Percentiles rank a stretch among this genome's conserved stretches.
These are phyloP conservation scores for Orthosia cruda DNA, from an alignment of 2,888 invertebrate genomes.

Conservation along the genomic window DNA sequence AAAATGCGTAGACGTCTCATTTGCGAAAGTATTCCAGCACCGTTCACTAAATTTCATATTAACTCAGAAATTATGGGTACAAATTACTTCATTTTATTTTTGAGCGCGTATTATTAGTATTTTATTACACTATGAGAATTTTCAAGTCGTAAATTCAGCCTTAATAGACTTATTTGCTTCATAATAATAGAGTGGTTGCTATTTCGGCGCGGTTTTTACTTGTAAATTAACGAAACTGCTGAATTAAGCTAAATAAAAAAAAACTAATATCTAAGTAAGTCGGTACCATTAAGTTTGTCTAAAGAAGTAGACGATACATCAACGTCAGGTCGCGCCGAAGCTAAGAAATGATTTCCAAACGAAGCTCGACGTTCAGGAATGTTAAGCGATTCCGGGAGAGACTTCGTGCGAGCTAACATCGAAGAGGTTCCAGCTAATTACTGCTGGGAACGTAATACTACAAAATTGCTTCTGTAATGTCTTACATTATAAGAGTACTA, in stretches of 20 bases:
- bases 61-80: conserved; percentile 48
- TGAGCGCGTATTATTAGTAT: conserved; percentile 39
- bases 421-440: conserved; percentile 61
- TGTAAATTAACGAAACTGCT: conserved; percentile 18
- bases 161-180: conserved; percentile 45
- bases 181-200: conserved; percentile 12
- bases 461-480: conserved; percentile 34
- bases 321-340: conserved; percentile 79
- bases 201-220: neutral
- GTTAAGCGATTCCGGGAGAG: conserved; percentile 75
- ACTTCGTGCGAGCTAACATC: conserved; percentile 51
- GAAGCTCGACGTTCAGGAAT: conserved; percentile 78
- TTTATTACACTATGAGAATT: conserved; percentile 32
- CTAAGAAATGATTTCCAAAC: conserved; percentile 82
- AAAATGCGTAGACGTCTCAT: conserved; percentile 53
- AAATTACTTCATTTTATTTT: conserved; percentile 49
- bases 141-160: conserved; percentile 26
- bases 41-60: conserved; percentile 50
- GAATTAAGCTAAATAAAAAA: conserved; percentile 15
- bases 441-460: conserved; percentile 41
- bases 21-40: conserved; percentile 40
- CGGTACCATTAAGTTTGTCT: conserved; percentile 72
- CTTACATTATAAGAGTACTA: conserved; percentile 28
- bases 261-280: conserved; percentile 63
- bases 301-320: conserved; percentile 82